Base-by-base conservation (phyloP, 2,797 vertebrate genomes). In the Hyperoplus immaculatus region DNA sequence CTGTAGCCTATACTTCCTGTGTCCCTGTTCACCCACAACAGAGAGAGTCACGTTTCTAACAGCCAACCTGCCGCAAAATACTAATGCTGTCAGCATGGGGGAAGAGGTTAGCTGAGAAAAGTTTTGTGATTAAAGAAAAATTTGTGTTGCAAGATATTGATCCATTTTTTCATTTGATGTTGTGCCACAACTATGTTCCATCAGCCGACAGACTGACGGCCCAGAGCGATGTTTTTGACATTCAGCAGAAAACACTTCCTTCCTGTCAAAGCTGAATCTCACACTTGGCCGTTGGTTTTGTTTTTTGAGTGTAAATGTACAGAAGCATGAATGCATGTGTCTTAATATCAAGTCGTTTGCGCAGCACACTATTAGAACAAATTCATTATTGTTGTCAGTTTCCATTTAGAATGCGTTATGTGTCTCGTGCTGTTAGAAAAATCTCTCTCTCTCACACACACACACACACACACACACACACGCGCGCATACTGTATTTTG, bases 211-310 rank as follows among this genome's bases (percentile, higher is more conserved):
- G 63, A 59, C 77, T 62, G 62, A 67, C 88, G 69, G 72, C 68
- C 80, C 60, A 79, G 65, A 88, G 79, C 72, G 67, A 58, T 90
- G 91, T 90, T 90, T 39, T 78, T 55, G 64, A 75, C 72, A 75
- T 82, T 92, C 90, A 92, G 88, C 88, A 89, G 69, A 92, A 78
- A 91, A 87, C 6, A 46, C 74, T 90, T 94, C 89, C 93, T 93
- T 93, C 93, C 91, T 92, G 88, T 83, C 65, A 47, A 59, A 69
- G 76, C 75, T 72, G 43, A 81, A 67, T 56, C 49, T 77, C 38
- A 68, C 56, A 73, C 56, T 54, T 78, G 47, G 75, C 71, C 67
- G 82, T 29, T 12, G 65, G 72, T 81, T 77, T 49, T 76, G 11
- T 58, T 85, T 58, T 75, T 29, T 29, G 18, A 77, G n/a, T 47